Conservation (phyloP, 2,888 invertebrate genomes). For the Bembecia ichneumoniformis region DNA sequence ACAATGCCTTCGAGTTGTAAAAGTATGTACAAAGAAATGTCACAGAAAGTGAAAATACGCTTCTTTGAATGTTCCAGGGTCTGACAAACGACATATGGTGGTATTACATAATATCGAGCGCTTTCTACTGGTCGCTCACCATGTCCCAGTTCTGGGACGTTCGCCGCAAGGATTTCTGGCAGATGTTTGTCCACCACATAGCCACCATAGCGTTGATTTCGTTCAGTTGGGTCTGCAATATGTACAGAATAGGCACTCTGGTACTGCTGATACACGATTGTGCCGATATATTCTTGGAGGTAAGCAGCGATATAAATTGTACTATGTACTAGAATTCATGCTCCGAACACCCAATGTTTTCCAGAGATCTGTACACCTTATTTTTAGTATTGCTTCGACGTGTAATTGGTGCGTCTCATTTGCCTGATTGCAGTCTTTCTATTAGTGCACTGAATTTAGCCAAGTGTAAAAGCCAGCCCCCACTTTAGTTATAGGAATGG, state of each 20-base stretch:
- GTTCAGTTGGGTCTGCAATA: conserved; percentile 95
- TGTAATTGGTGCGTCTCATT: too few relatives aligned
- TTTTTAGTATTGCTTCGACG: too few relatives aligned
- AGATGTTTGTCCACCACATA: conserved; percentile 98
- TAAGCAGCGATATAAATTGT: too few relatives aligned
- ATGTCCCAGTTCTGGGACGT: conserved; percentile 95
- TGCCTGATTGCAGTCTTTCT: too few relatives aligned
- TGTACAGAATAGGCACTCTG: conserved; percentile 91
- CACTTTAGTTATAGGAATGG: too few relatives aligned
- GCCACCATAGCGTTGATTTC: conserved; percentile 91
- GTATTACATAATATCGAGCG: conserved; percentile 96
- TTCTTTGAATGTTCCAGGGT: conserved; percentile 69
- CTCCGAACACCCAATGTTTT: too few relatives aligned
- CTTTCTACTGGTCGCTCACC: conserved; percentile 96
- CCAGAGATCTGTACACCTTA: too few relatives aligned
- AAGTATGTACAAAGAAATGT: not conserved
- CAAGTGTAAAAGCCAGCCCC: too few relatives aligned
- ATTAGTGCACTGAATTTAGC: too few relatives aligned
- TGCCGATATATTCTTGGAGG: conserved; percentile 91
- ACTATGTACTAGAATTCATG: too few relatives aligned
- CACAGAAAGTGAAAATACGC: not conserved
- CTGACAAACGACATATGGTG: conserved; percentile 90
- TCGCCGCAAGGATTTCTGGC: conserved; percentile 95
- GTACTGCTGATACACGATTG: conserved; percentile 90
- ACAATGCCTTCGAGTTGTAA: too few relatives aligned